phyloP scores from a whole-genome alignment of 1,140 invertebrate species.

The Brachionus plicatilis region DNA sequence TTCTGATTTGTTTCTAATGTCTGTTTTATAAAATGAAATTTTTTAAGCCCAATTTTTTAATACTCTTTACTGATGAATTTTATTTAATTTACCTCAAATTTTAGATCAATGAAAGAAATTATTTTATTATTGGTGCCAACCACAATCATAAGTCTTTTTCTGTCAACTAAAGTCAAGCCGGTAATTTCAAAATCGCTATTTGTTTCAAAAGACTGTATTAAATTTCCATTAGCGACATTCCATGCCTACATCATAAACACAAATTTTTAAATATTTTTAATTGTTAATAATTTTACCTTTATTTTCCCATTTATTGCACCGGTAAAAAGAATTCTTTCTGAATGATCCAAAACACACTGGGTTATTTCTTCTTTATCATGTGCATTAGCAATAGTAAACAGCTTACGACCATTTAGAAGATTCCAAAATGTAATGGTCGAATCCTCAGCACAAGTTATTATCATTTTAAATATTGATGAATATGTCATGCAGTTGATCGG shows the following conservation, averaged over 20 bases:
- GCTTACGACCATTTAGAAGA: slow-evolving; percentile 51
- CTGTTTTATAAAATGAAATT: no score
- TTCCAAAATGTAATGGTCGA: slow-evolving; percentile 54
- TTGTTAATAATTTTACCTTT: slow-evolving; percentile 45
- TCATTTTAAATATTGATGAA: slow-evolving; percentile 53
- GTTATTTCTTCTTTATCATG: slow-evolving; percentile 56
- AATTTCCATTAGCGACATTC: slow-evolving; percentile 56
- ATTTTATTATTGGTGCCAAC: slow-evolving; percentile 54
- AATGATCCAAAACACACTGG: slow-evolving; percentile 50
- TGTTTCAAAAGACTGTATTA: slow-evolving; percentile 52
- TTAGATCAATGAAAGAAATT: slow-evolving; percentile 50
- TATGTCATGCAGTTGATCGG: slow-evolving; percentile 53
- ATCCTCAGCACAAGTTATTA: slow-evolving; percentile 56
- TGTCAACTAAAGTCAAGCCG: slow-evolving; percentile 48
- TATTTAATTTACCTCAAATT: slow-evolving; percentile 47
- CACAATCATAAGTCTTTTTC: slow-evolving; percentile 50
- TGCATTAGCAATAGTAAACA: slow-evolving; percentile 53
- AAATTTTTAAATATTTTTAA: background rate
- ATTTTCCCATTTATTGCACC: slow-evolving; percentile 55
- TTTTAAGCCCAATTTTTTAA: no score
- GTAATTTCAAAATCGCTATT: slow-evolving; percentile 52
- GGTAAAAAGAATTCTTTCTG: slow-evolving; percentile 49
- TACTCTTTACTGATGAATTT: background rate
- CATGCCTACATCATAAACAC: slow-evolving; percentile 47
- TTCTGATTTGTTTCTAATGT: no score